Conservation (phyloP, 2,113 vertebrate species). For the Chaetura pelagica region DNA sequence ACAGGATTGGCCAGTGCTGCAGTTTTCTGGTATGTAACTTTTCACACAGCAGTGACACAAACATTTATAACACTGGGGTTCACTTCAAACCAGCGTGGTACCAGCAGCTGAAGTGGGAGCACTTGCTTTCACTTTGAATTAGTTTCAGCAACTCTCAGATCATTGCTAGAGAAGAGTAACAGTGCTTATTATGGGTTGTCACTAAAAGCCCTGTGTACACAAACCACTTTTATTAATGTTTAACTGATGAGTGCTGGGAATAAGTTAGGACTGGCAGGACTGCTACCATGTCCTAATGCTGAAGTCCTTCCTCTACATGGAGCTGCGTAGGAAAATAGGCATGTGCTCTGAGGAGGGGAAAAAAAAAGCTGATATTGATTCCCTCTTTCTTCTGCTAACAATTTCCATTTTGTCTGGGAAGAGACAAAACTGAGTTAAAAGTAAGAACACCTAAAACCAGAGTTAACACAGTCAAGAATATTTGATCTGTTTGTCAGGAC, state of each 20-base stretch:
- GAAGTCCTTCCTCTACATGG: background rate
- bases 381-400: background rate
- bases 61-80: background rate
- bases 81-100: rapidly evolving
- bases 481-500: background rate
- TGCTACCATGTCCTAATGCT: background rate
- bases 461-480: background rate
- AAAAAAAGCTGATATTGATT: background rate
- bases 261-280: rapidly evolving
- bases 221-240: background rate
- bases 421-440: background rate
- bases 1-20: background rate
- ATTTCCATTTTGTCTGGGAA: background rate
- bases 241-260: background rate
- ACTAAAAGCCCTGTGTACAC: background rate
- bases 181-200: background rate
- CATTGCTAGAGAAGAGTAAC: background rate
- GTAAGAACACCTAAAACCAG: background rate
- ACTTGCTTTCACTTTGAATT: background rate
- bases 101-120: background rate
- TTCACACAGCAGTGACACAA: background rate
- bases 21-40: background rate
- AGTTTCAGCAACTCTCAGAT: background rate
- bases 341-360: background rate
- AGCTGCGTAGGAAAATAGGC: background rate